phyloP scores from a whole-genome alignment of 53 echinoderm and acorn worm genomes.

The Paelopatides confundens region DNA sequence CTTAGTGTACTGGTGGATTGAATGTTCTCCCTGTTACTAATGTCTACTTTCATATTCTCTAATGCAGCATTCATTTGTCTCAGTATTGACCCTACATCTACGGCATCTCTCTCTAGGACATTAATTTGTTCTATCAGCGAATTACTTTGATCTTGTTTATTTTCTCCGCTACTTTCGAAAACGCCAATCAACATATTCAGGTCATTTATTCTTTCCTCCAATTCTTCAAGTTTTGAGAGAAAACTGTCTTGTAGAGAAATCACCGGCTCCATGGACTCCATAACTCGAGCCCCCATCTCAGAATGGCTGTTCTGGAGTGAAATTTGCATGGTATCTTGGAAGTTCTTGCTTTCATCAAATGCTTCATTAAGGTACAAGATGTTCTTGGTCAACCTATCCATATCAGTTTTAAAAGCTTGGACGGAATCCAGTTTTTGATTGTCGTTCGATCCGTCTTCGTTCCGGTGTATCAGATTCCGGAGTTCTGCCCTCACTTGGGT shows the following conservation, averaged over 20 bases:
- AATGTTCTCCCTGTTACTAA: background rate
- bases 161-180: background rate
- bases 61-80: background rate
- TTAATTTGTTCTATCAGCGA: constrained; percentile 26
- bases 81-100: background rate
- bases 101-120: constrained; percentile 30
- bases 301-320: background rate
- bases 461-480: constrained; percentile 10
- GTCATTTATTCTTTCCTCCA: constrained; percentile 24
- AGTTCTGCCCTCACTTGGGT: constrained; percentile 49
- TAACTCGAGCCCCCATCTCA: background rate
- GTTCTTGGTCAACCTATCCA: constrained; percentile 52
- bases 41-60: background rate
- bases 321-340: constrained; percentile 13
- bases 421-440: background rate
- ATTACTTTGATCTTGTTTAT: constrained; percentile 10
- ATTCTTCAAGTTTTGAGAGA: background rate
- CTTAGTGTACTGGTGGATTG: background rate
- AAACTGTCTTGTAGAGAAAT: constrained; percentile 11
- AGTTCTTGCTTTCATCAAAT: constrained; percentile 15
- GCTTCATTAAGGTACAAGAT: constrained; percentile 2
- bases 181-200: background rate
- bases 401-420: constrained; percentile 23
- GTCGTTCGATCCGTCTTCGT: background rate
- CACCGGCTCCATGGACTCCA: constrained; percentile 24